Base-by-base conservation (phyloP, 1,140 invertebrate species). In the Pseudomyrmex dendroicus region DNA sequence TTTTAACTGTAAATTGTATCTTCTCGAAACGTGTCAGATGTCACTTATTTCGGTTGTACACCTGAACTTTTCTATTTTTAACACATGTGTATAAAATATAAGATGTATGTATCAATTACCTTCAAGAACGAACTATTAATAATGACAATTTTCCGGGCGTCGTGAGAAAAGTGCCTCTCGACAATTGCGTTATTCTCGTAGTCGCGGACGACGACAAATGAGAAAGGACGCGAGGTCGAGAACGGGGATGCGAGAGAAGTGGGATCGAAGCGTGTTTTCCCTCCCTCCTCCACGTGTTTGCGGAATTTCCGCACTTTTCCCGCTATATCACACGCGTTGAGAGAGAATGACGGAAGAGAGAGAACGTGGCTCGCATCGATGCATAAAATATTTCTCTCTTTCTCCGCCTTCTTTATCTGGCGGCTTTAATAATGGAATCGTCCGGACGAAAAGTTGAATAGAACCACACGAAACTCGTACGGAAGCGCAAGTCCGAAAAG, bases 391-490 rank as follows among this genome's bases (percentile, higher is more conserved):
- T 3, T 54, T 12, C 17, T n/a, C 44, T 15, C 25, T 5, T 10
- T 7, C 13, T 13, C 46, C n/a, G 4, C 15, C 67, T 80, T 64
- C 48, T 54, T 76, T 17, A 64, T 35, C 73, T 17, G 7, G 9
- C 20, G 12, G 76, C 76, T 72, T 72, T 80, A 59, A 80, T 80
- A 80, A 72, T 80, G 54, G 66, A 72, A 59, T 54, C 66, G 22
- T 35, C 12, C 56, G 59, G 15, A 63, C 9, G 20, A 46, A 56
- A 77, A 54, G 64, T 77, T 70, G 72, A 67, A 77, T 56, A 56
- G 54, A 85, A 70, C 48, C 61, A 9, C 46, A n/a, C 8, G 17
- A 56, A 35, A 66, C 50, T 84, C 3, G 9, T 20, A 35, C 44
- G 50, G 15, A 22, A 66, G 54, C 46, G 54, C 20, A 1, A 3